Evolutionary conservation across 1,140 invertebrate genomes (phyloP).

Genomic region (Chionoecetes opilio): DNA sequence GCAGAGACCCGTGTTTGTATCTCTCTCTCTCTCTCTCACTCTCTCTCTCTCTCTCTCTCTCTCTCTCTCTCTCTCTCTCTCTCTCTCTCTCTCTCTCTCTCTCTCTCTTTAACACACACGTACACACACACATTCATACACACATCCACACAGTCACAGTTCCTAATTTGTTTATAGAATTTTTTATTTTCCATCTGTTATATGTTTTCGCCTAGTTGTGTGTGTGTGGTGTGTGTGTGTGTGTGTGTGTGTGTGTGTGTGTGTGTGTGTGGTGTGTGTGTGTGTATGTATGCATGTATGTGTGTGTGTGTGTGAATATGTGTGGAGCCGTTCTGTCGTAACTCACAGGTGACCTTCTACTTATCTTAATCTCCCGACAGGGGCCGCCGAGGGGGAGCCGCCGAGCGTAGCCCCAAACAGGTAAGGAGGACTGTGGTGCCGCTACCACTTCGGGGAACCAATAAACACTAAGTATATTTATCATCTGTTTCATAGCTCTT

Average conservation of each 20-base stretch:
- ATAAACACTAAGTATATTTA: too few species aligned
- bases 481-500: too few species aligned
- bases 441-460: too few species aligned
- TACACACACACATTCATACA: too few species aligned
- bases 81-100: not conserved
- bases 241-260: not conserved
- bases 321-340: not conserved
- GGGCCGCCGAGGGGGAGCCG: conserved; percentile 8
- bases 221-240: not conserved
- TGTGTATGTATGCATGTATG: conserved; percentile 8
- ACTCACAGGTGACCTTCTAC: not conserved
- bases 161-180: too few species aligned
- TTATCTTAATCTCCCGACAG: conserved; percentile 35
- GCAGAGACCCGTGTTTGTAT: not conserved
- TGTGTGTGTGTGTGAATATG: conserved; percentile 41
- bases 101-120: too few species aligned
- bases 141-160: too few species aligned
- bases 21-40: not conserved
- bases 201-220: not conserved
- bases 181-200: not conserved
- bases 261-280: conserved; percentile 30
- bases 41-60: conserved; percentile 60
- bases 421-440: too few species aligned
- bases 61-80: not conserved
- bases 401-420: not conserved